Evolutionary conservation across 2,113 vertebrate species (phyloP), one percentile per base, ranked within the genome.

Genomic region (Gallinago paraguaiae): DNA sequence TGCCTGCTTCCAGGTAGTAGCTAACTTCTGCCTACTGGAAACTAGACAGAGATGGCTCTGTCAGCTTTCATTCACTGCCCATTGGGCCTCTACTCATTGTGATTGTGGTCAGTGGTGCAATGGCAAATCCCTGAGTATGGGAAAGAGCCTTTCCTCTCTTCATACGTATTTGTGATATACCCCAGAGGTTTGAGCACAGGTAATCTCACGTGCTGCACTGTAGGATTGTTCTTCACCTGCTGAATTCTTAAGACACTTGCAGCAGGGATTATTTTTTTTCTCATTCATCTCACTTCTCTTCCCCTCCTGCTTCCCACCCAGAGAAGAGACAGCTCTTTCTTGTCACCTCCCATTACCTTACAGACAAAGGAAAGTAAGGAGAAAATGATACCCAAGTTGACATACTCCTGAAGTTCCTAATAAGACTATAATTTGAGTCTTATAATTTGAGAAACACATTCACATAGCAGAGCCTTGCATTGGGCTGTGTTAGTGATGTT

Each of bases 91-190:
- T 67, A 2, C 5, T 4, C 19, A 4, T 43, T 30, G 64, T 43
- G 30, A 1, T 25, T 0, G 0, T 19, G 53, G 46, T 45, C 33
- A 67, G 24, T n/a, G 39, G 24, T 35, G 11, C 10, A 57, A 20
- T 12, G 30, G 35, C 11, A 63, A 28, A 39, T 53, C 18, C 20
- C 11, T 3, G 1, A 46, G 15, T 15, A 24, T 22, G 43, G 25
- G 20, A 72, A 92, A 69, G 10, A 90, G 11, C 10, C 6, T 84
- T 88, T 89, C 9, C 11, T 70, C 56, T 78, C 23, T 71, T 64
- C 27, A 10, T 39, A 12, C 13, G 3, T 14, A 24, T 68, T 51
- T 70, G 28, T 59, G 33, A 46, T 9, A 30, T 6, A 2, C 17
- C 33, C n/a, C 37, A 50, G 86, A 67, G 10, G 5, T 71, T 39